Conservation (phyloP, 2,113 vertebrate species). For the Triplophysa rosa region DNA sequence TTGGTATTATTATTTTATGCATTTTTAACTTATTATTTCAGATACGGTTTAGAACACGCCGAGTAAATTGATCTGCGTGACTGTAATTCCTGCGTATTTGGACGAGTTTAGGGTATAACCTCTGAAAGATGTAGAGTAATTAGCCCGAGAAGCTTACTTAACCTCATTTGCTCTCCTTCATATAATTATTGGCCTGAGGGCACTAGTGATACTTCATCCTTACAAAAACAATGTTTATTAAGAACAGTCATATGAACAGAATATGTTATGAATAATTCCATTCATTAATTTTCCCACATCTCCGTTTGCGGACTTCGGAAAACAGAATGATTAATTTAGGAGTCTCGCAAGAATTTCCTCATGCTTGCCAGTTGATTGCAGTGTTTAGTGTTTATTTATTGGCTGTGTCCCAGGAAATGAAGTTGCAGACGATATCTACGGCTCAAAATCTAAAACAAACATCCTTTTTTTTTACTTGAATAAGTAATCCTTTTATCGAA, state of each 20-base stretch:
- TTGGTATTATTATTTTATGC: too few species aligned
- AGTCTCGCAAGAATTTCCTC: conserved; percentile 76
- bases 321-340: conserved; percentile 78
- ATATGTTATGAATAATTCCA: conserved; percentile 78
- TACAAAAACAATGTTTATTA: conserved; percentile 79
- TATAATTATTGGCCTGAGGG: conserved; percentile 75
- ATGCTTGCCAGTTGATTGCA: conserved; percentile 79
- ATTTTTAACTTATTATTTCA: background rate
- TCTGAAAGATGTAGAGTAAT: conserved; percentile 69
- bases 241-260: too few species aligned
- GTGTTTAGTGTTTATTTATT: conserved; percentile 74
- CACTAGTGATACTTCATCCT: conserved; percentile 72
- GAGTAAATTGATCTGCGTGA: conserved; percentile 15
- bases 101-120: conserved; percentile 56
- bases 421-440: conserved; percentile 53
- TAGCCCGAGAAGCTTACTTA: conserved; percentile 74
- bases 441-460: conserved; percentile 63
- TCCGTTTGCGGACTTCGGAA: conserved; percentile 69
- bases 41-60: background rate
- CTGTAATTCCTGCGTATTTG: conserved; percentile 51
- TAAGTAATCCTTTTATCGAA: background rate
- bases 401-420: conserved; percentile 65
- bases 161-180: conserved; percentile 67
- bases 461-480: conserved; percentile 55
- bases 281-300: conserved; percentile 78